Base-by-base conservation (phyloP, 2,888 invertebrate genomes). In the Augochlorella aurata region DNA sequence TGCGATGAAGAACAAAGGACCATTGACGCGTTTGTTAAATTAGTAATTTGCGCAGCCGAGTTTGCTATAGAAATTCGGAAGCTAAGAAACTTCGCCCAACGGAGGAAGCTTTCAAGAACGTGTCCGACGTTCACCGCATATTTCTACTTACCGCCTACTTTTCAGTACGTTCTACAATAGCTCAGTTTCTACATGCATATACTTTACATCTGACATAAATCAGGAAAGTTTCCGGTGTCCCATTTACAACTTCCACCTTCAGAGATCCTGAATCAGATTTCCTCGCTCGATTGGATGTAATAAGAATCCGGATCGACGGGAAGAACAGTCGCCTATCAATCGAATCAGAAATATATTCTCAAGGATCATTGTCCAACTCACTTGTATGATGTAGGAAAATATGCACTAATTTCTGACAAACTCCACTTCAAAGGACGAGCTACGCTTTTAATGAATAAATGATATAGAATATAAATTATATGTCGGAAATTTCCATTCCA, bases 151-250 rank as follows among this genome's bases (percentile, higher is more conserved):
- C 12, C 69, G 44, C 14, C 38, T 50, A 52, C 50, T 69, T 52
- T 69, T 38, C 16, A 14, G 65, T 44, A 44, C 5, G 65, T 44
- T 44, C 65, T n/a, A 65, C 44, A 44, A 44, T 44, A 38, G 44
- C 18, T n/a, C n/a, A 44, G n/a, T n/a, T 44, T n/a, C 44, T 65
- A 44, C 44, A n/a, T 65, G 2, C 65, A 44, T 18, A 65, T 44
- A 65, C 65, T 44, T 65, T n/a, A 44, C 38, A 65, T 18, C 44
- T 12, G 12, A 65, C 44, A 44, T 65, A 38, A 65, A 44, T 44
- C n/a, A 44, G n/a, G 44, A 65, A 44, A 65, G n/a, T 65, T 65
- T n/a, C 44, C 65, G 44, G n/a, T 44, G 44, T 65, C 65, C 65
- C 18, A 44, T n/a, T 65, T 44, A n/a, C 38, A 44, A 44, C 44